These are phyloP conservation scores for Microtus pennsylvanicus DNA, from an alignment of 2,113 vertebrate genomes.

Conservation along the genomic window DNA sequence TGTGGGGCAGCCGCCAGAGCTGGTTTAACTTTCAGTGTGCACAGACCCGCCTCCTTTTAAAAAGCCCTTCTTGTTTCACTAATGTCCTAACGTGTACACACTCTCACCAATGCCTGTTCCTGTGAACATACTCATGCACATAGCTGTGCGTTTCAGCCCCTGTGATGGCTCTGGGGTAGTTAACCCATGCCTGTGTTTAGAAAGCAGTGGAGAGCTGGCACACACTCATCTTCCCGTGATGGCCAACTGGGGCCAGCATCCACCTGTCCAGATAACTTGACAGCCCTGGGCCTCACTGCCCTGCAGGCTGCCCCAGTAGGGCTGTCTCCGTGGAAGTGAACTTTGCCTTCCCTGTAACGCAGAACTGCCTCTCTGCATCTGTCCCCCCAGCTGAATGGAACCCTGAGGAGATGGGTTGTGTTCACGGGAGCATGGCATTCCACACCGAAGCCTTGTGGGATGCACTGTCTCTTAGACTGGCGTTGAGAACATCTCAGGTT, in stretches of 20 bases:
- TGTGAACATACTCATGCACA: not conserved
- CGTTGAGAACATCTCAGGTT: not conserved
- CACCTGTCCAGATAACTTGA: not conserved
- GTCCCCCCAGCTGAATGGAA: not conserved
- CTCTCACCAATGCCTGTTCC: too few relatives aligned
- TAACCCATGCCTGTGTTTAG: not conserved
- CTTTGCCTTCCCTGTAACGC: not conserved
- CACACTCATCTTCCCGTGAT: rapidly evolving
- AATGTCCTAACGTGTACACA: rapidly evolving
- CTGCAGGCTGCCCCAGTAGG: rapidly evolving
- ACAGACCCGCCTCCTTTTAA: not conserved
- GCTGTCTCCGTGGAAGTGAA: not conserved
- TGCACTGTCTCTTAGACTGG: not conserved
- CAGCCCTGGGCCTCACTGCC: rapidly evolving
- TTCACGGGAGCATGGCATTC: not conserved
- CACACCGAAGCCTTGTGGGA: not conserved
- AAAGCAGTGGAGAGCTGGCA: rapidly evolving
- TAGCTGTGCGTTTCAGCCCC: rapidly evolving
- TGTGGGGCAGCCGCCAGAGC: rapidly evolving
- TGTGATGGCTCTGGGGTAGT: rapidly evolving
- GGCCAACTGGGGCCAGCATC: not conserved
- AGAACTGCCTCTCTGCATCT: not conserved
- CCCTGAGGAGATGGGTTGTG: not conserved
- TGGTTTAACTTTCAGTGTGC: too few relatives aligned
- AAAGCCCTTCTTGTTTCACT: too few relatives aligned